Evolutionary conservation across 2,113 vertebrate species (phyloP).

Genomic region (Neolamprologus caudopunctatus): DNA sequence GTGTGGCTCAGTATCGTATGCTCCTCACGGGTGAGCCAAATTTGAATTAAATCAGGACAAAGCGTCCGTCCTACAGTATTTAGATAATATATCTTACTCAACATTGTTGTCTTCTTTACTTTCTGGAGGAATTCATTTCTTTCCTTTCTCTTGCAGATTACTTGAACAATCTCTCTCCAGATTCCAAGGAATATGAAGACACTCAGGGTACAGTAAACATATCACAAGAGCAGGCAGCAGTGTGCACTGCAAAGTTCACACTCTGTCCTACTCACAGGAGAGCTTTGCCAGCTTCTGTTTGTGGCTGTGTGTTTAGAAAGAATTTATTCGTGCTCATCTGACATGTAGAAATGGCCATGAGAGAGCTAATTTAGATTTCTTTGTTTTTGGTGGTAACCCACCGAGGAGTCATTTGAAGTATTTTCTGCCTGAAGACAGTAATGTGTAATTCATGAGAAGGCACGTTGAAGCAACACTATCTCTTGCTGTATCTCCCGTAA

Average conservation of each 20-base stretch:
- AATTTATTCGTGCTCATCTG: conserved; percentile 36
- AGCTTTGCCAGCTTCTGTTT: background rate
- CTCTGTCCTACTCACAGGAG: background rate
- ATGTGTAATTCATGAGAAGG: conserved; percentile 44
- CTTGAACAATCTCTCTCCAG: conserved; percentile 93
- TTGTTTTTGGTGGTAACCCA: conserved; percentile 11
- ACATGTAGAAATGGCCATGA: conserved; percentile 8
- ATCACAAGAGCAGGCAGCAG: background rate
- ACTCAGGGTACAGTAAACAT: conserved; percentile 81
- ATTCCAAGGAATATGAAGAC: conserved; percentile 88
- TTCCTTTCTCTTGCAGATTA: conserved; percentile 79
- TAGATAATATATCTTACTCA: background rate
- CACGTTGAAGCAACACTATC: conserved; percentile 7
- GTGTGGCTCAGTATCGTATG: conserved; percentile 87
- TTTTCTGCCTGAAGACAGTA: background rate
- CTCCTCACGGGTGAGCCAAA: conserved; percentile 85
- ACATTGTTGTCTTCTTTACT: background rate
- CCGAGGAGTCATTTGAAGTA: conserved; percentile 2
- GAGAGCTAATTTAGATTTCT: conserved; percentile 43
- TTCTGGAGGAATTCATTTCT: background rate
- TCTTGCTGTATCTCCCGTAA: conserved; percentile 13
- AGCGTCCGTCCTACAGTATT: background rate
- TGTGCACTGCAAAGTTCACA: background rate
- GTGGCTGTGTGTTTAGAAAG: background rate
- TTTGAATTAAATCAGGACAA: background rate